Evolutionary conservation across 2,797 vertebrate species (phyloP), one percentile per base, ranked within the genome.

Genomic region (Lateolabrax maculatus): DNA sequence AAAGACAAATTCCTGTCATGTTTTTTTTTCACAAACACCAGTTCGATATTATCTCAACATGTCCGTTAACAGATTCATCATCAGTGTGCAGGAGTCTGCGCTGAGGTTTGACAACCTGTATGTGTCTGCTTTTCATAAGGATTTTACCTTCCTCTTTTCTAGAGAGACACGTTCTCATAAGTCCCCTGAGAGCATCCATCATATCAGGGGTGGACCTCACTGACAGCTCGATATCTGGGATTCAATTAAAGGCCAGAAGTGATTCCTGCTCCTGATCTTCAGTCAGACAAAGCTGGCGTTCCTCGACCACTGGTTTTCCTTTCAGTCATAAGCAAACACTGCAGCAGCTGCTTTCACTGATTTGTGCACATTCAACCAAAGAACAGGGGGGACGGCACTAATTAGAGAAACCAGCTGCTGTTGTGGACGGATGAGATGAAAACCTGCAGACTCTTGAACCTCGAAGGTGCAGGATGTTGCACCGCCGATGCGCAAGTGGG

Each of bases 371-470:
- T 78, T 73, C 70, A 66, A 67, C 53, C 77, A 57, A 65, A 84
- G 62, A 64, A 19, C 58, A 11, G 63, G 18, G n/a, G 39, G 21
- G 75, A 72, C 3, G 53, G 71, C 75, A 5, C 73, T 88, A 78
- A 91, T 91, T 89, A 90, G 56, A 68, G 62, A 9, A 57, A 84
- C 6, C 87, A 90, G 89, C 84, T 87, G 89, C 72, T 77, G 80
- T 7, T 69, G 71, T 62, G 66, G 74, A 57, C 5, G 23, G 71
- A 66, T 9, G 61, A 68, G 43, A 64, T 12, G 43, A 27, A 46
- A 84, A 36, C 37, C 64, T 39, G 71, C 41, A 53, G 39, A 31
- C 46, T 65, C 19, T 10, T 23, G n/a, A 71, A 74, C 66, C 48
- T 55, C 9, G 9, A 39, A 52, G 25, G 10, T 4, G 36, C 29